Percentiles rank a stretch among this genome's conserved stretches.
These are phyloP conservation scores for Lepisosteus oculatus DNA, from an alignment of 2,113 vertebrate genomes.

Conservation along the genomic window DNA sequence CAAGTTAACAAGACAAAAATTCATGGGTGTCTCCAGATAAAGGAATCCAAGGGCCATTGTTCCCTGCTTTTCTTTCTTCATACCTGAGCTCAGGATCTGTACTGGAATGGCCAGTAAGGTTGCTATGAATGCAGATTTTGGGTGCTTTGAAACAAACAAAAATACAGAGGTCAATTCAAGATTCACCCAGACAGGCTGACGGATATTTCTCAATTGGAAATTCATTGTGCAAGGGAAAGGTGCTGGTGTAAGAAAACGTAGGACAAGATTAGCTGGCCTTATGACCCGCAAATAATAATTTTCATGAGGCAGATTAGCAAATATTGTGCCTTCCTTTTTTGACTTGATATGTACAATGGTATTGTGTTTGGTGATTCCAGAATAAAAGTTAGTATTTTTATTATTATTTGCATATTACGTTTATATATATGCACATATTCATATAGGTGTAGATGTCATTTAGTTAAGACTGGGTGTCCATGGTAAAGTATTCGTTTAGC, in stretches of 20 bases:
- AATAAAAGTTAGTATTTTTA: too few species aligned
- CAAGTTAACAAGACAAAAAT: slow-evolving; percentile 23
- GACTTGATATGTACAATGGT: too few species aligned
- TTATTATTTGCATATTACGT: too few species aligned
- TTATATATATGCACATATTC: too few species aligned
- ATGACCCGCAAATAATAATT: too few species aligned
- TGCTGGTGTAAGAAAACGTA: background rate
- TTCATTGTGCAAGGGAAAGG: background rate
- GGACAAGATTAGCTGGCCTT: too few species aligned
- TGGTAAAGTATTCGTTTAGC: background rate
- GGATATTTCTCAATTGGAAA: background rate
- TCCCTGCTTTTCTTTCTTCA: background rate
- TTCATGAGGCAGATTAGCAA: too few species aligned
- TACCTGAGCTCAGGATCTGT: background rate
- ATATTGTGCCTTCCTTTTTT: too few species aligned
- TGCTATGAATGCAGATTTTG: background rate
- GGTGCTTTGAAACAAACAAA: background rate
- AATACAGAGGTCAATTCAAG: background rate
- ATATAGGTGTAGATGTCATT: too few species aligned
- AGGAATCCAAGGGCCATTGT: slow-evolving; percentile 28
- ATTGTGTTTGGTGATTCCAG: background rate
- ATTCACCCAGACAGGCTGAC: background rate
- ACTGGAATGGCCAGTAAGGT: background rate
- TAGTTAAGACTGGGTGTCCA: too few species aligned
- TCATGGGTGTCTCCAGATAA: slow-evolving; percentile 33